These are phyloP conservation scores for Cariama cristata DNA, from an alignment of 2,113 vertebrate genomes.

Conservation along the genomic window DNA sequence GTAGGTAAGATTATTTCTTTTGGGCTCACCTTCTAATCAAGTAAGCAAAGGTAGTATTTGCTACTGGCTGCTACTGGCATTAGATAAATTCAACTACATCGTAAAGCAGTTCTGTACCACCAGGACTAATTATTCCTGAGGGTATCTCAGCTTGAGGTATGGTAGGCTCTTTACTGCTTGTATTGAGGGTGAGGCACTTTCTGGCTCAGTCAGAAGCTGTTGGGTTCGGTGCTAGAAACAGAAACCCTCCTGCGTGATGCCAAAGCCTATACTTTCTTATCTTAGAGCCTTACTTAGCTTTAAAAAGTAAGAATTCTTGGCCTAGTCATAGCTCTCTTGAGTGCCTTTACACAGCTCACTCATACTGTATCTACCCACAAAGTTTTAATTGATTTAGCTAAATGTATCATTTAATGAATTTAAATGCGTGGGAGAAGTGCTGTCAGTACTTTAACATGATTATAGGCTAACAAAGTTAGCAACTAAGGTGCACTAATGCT, in stretches of 20 bases:
- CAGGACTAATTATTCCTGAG: not conserved
- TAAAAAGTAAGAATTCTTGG: not conserved
- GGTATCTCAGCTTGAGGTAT: not conserved
- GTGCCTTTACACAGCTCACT: not conserved
- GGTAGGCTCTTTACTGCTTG: not conserved
- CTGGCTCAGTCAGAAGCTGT: not conserved
- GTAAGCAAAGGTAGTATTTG: not conserved
- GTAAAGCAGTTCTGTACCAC: not conserved
- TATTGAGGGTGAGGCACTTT: not conserved
- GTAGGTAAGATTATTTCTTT: not conserved
- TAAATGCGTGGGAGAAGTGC: not conserved
- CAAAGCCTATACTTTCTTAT: not conserved
- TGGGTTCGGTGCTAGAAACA: not conserved
- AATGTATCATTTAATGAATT: not conserved
- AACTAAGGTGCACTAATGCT: not conserved
- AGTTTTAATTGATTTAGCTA: not conserved
- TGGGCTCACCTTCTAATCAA: not conserved
- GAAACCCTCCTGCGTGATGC: not conserved
- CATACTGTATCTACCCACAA: not conserved
- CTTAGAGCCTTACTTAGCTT: not conserved
- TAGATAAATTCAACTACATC: not conserved
- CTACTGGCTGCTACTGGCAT: not conserved
- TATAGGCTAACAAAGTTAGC: not conserved
- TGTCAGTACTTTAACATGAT: not conserved
- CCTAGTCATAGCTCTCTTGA: not conserved